phyloP scores from a whole-genome alignment of 1,140 invertebrate species.

The Drosophila malerkotliana region DNA sequence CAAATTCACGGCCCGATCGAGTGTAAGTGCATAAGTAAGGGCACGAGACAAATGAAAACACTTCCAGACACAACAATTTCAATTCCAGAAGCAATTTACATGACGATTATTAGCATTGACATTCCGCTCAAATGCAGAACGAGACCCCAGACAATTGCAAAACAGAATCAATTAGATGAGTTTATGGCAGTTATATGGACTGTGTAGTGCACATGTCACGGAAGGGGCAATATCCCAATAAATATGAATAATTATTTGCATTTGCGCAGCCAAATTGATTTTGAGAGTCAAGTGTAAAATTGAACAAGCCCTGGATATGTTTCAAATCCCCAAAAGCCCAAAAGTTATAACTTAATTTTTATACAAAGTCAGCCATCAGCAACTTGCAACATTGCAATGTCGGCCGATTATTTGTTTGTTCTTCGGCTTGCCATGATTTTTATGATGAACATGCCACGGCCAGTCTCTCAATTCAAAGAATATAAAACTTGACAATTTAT shows the following conservation, averaged over 20 bases:
- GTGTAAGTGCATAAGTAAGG: slow-evolving; percentile 1
- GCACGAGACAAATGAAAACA: slow-evolving; percentile 60
- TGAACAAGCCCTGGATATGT: not conserved
- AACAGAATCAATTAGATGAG: slow-evolving; percentile 75
- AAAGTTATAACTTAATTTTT: not conserved
- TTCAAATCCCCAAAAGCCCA: not conserved
- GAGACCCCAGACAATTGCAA: slow-evolving; percentile 73
- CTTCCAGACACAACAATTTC: slow-evolving; percentile 49
- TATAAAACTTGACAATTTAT: slow-evolving; percentile 42
- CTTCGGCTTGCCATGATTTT: slow-evolving; percentile 11
- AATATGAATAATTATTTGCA: slow-evolving; percentile 45
- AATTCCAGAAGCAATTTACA: slow-evolving; percentile 74
- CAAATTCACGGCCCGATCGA: slow-evolving; percentile 1
- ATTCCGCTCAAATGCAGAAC: slow-evolving; percentile 59
- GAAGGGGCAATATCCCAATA: slow-evolving; percentile 16
- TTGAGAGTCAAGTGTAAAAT: not conserved
- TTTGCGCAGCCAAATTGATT: slow-evolving; percentile 43
- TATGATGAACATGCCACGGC: slow-evolving; percentile 26
- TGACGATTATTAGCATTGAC: slow-evolving; percentile 78
- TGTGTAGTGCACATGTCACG: slow-evolving; percentile 17
- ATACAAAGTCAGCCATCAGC: not conserved
- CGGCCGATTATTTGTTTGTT: slow-evolving; percentile 7
- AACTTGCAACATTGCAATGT: slow-evolving; percentile 4
- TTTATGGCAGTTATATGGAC: slow-evolving; percentile 37
- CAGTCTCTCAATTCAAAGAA: slow-evolving; percentile 1